Evolutionary conservation across 2,888 invertebrate species (phyloP), one percentile per base, ranked within the genome.

Genomic region (Caenorhabditis virilis): DNA sequence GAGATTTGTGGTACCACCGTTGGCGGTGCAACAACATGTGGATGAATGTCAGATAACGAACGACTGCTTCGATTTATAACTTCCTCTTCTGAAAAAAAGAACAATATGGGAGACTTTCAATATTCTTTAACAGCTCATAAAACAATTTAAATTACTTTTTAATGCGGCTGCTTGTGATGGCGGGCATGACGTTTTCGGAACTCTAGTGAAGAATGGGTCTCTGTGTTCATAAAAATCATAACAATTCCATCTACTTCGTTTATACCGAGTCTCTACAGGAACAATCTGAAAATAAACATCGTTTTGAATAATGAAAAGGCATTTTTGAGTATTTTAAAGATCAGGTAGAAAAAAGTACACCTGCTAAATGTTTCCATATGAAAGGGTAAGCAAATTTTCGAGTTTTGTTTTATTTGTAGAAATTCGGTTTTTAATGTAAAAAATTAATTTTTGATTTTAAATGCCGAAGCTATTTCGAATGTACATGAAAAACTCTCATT

Each of bases 201-300:
- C 51, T 7, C 46, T 36, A n/a, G 54, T 62, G 56, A 61, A 60
- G 57, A 58, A 62, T 18, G 62, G 56, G 48, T 68, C 71, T 49
- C 67, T 68, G 57, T 51, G 60, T 55, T 73, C 72, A 51, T 78
- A 78, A 59, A 63, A 76, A 60, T 78, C 78, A 56, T 65, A 68
- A 62, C 74, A 76, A 42, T 64, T 51, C 78, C 78, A 78, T 52
- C 78, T 63, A 41, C 75, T 73, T 33, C 78, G 61, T 50, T 76
- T 77, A 69, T 78, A 78, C 42, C 67, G 66, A 48, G 72, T 72
- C 52, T 78, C 78, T 35, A 78, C 71, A 15, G 78, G 78, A 13
- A 78, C 78, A 23, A 78, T 74, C 78, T 78, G 69, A 61, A 76
- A 52, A 22, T 11, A 30, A 47, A 27, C 2, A 11, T 5, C 5